Percentiles rank a stretch among this genome's conserved stretches.
Conservation (phyloP, 2,888 invertebrate genomes). For the Thecocarcelia acutangulata region DNA sequence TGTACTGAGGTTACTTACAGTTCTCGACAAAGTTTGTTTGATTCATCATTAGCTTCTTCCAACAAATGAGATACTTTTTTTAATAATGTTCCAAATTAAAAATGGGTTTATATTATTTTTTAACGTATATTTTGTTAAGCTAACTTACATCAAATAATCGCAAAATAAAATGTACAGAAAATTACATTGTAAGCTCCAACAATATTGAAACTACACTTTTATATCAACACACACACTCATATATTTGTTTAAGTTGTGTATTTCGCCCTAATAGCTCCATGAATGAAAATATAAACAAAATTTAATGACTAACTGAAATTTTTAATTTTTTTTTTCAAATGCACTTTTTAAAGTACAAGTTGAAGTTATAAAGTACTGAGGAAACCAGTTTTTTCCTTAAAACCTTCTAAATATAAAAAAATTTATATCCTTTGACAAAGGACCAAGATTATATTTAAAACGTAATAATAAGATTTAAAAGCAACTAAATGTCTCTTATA, state of each 20-base stretch:
- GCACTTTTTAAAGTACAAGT: constrained; percentile 14
- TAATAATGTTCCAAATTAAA: too few species aligned
- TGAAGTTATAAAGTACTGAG: constrained; percentile 39
- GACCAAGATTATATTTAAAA: constrained; percentile 48
- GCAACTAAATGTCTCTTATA: constrained; percentile 70
- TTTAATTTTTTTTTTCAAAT: constrained; percentile 37
- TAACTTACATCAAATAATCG: constrained; percentile 58
- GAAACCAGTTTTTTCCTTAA: constrained; percentile 66
- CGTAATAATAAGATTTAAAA: constrained; percentile 28
- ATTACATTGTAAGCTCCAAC: constrained; percentile 26
- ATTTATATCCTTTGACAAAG: constrained; percentile 46
- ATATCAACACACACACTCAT: constrained; percentile 22
- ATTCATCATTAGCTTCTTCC: too few species aligned
- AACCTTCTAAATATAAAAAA: constrained; percentile 68
- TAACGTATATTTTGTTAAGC: constrained; percentile 54
- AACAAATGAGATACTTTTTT: too few species aligned
- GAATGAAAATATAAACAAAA: constrained; percentile 29
- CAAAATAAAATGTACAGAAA: constrained; percentile 59
- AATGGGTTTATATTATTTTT: constrained; percentile 13
- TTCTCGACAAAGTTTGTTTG: too few species aligned
- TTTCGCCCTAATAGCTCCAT: too few species aligned
- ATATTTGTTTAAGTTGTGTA: constrained; percentile 33
- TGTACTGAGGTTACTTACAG: too few species aligned
- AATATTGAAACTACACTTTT: neutral
- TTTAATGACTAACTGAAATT: constrained; percentile 49